A percentile compares a stretch with the other conserved stretches of the same genome.
Evolutionary conservation across 2,888 invertebrate species (phyloP).

Genomic region (Sialis lutaria): DNA sequence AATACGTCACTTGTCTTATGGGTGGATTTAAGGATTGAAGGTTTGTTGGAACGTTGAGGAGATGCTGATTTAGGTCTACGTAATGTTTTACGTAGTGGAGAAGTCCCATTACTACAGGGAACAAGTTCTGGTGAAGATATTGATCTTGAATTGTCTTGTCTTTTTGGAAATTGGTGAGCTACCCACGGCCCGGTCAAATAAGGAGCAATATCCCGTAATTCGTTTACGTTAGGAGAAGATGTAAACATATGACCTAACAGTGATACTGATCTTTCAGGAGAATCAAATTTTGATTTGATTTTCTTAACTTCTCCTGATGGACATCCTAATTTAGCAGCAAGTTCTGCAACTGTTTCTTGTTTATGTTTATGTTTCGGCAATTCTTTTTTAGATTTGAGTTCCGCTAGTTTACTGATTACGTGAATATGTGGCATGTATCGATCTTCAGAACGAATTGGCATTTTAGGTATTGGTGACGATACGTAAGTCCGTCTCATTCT

Average conservation of each 20-base stretch:
- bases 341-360: constrained; percentile 18
- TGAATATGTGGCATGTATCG: constrained; percentile 78
- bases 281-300: constrained; percentile 53
- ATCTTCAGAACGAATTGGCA: constrained; percentile 45
- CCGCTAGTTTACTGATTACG: constrained; percentile 73
- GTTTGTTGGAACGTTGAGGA: constrained; percentile 31
- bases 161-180: constrained; percentile 59
- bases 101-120: constrained; percentile 14
- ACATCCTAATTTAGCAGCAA: constrained; percentile 22
- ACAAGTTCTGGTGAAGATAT: constrained; percentile 31
- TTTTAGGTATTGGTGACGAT: constrained; percentile 43
- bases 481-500: constrained; percentile 27
- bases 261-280: constrained; percentile 32
- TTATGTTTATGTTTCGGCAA: constrained; percentile 11
- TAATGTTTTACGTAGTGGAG: constrained; percentile 26
- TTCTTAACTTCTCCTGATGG: constrained; percentile 53
- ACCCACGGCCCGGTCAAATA: constrained; percentile 66
- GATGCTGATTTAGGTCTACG: constrained; percentile 27
- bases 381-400: constrained; percentile 22
- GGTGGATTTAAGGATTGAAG: constrained; percentile 24
- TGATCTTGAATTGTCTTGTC: constrained; percentile 47
- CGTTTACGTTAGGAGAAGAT: constrained; percentile 62
- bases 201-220: constrained; percentile 58
- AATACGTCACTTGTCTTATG: constrained; percentile 26
- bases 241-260: constrained; percentile 62